Evolutionary conservation across 30 jellyfish, hydroid and myxozoan genomes (phyloP), one percentile per base, ranked within the genome.

Genomic region (Aurelia sp.): DNA sequence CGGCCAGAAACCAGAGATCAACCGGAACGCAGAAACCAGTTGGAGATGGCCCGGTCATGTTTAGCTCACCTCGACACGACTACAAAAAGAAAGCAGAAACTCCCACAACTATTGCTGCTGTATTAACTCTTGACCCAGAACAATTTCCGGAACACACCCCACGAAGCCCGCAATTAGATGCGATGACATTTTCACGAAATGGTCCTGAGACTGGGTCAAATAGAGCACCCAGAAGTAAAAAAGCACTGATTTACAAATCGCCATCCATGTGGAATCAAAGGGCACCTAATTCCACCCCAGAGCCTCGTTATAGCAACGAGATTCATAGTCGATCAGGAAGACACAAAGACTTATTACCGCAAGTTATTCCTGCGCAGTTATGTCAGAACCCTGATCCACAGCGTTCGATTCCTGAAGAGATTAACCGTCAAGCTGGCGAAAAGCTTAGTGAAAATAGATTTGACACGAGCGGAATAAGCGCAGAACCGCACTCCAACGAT

Each of bases 251-350:
- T 5, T 66, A 70, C 58, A 81, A 81, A 47, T 64, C 91, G 30
- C 55, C 83, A 1, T 52, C 84, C 11, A 60, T 30, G 7, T 81
- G 84, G 84, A 66, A 53, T 35, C 91, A 81, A 44, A 67, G 91
- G n/a, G 91, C 91, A 41, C 91, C 91, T 11, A 66, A 81, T 52
- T 81, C 91, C 4, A 81, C 91, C 18, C 91, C 91, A 81, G 91
- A 81, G 57, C 83, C 91, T 69, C 83, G 72, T 62, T 41, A 58
- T 20, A 30, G 77, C 31, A 59, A 76, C 63, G 87, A 76, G 76
- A 76, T 60, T 70, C 87, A 58, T 58, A 59, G 48, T 20, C 37
- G 23, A 21, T 59, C 76, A 27, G 77, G 77, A 58, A 57, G 63
- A 52, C 87, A 76, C 77, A 76, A 61, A 31, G 87, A 76, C 77